These are phyloP conservation scores for Caenorhabditis tropicalis DNA, from an alignment of 1,140 invertebrate species.

Conservation along the genomic window DNA sequence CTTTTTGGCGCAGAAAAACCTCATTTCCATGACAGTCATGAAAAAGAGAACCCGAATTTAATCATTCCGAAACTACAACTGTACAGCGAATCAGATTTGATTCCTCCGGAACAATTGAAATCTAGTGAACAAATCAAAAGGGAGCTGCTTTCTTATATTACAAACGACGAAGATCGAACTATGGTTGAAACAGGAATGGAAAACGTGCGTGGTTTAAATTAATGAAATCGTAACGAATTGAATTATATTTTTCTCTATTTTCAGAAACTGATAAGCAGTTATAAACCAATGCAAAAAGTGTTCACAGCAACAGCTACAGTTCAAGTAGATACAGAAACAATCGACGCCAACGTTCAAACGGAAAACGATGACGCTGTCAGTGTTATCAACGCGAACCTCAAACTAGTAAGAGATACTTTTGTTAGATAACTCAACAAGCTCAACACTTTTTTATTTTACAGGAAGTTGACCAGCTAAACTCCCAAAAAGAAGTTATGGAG, in stretches of 20 bases:
- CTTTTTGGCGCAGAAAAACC: neutral
- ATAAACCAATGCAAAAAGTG: neutral
- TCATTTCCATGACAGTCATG: neutral
- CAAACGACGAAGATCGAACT: neutral
- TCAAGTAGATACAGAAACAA: neutral
- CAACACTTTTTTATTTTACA: neutral
- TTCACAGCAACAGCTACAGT: neutral
- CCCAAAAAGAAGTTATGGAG: neutral
- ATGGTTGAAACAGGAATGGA: neutral
- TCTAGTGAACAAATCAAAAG: neutral
- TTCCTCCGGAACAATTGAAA: neutral
- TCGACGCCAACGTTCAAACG: neutral
- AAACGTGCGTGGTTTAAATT: neutral
- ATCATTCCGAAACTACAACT: neutral
- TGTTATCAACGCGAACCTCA: neutral
- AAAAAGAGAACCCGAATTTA: neutral
- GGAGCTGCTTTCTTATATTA: neutral
- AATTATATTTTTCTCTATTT: neutral
- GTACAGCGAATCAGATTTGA: neutral
- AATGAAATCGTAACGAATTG: neutral
- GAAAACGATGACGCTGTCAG: constrained; percentile 3
- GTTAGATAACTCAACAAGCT: neutral
- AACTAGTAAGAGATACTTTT: neutral
- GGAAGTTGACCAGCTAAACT: neutral
- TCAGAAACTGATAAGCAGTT: constrained; percentile 2